Evolutionary conservation across 2,113 vertebrate genomes (phyloP).

Genomic region (Numenius arquata): DNA sequence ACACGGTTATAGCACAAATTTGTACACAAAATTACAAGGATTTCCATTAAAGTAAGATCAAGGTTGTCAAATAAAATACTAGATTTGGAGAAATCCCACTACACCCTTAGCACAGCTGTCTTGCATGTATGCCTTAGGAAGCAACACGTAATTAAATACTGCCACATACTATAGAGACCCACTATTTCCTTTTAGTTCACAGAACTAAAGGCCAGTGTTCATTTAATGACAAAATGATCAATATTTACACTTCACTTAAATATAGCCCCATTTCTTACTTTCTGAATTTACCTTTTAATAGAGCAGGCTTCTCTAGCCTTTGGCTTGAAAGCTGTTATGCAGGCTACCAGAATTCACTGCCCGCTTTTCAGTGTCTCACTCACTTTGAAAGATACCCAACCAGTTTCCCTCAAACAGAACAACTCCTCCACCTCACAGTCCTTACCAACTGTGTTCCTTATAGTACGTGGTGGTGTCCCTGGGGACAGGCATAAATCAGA

Average conservation of each 20-base stretch:
- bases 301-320: not conserved
- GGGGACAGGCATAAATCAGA: not conserved
- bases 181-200: not conserved
- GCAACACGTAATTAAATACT: not conserved
- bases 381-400: not conserved
- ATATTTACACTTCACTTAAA: not conserved
- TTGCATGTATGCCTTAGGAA: not conserved
- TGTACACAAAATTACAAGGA: not conserved
- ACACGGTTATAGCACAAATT: constrained; percentile 35
- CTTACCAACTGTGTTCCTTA: not conserved
- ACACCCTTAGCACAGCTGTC: not conserved
- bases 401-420: not conserved
- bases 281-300: not conserved
- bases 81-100: not conserved
- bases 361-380: not conserved
- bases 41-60: not conserved
- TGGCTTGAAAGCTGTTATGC: not conserved
- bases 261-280: not conserved
- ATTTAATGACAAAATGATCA: not conserved
- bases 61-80: not conserved
- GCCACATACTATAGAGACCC: not conserved
- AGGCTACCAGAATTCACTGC: not conserved
- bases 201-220: not conserved
- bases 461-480: not conserved
- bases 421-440: not conserved